Base-by-base conservation (phyloP, 2,113 vertebrate species). In the Nyctereutes procyonoides region DNA sequence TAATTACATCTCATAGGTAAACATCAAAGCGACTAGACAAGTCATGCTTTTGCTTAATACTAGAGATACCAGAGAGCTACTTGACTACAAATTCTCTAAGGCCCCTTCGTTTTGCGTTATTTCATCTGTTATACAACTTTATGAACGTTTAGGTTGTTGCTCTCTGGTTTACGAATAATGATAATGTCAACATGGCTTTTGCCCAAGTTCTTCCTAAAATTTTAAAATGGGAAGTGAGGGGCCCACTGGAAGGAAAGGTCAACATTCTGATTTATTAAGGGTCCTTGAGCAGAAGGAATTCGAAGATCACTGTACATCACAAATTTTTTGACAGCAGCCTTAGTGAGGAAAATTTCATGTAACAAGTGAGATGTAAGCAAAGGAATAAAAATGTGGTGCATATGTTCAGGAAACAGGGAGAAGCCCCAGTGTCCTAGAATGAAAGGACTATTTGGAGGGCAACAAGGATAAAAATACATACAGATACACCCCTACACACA, bases 1-100 rank as follows among this genome's bases (percentile, higher is more conserved):
- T 98, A 98, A 98, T 98, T 98, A 93, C 88, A 88, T 98, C 95
- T 97, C 95, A 95, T 67, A 97, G 90, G 95, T 97, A 98, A 97
- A 95, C 84, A 98, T 97, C 94, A 97, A 96, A 94, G 90, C 95
- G 55, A 96, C 93, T 83, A 97, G 90, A 81, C 51, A 96, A 97
- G 91, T 58, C 88, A 77, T 80, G 43, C 35, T 89, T 98, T 95
- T 97, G 63, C 69, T 96, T 97, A 95, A 96, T 86, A 82, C 82
- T 96, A 79, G 76, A 97, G 90, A 94, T 98, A 88, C 96, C 92
- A 97, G 43, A 96, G 43, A 96, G 62, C 28, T 63, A 55, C 67
- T 88, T 94, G 85, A 96, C 82, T 96, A 56, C 55, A 91, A 26
- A 96, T 84, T 97, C 94, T 82, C 79, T 10, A 10, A 58, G 51